Evolutionary conservation across 2,888 invertebrate species (phyloP), one percentile per base, ranked within the genome.

Genomic region (Mellilla xanthometata): DNA sequence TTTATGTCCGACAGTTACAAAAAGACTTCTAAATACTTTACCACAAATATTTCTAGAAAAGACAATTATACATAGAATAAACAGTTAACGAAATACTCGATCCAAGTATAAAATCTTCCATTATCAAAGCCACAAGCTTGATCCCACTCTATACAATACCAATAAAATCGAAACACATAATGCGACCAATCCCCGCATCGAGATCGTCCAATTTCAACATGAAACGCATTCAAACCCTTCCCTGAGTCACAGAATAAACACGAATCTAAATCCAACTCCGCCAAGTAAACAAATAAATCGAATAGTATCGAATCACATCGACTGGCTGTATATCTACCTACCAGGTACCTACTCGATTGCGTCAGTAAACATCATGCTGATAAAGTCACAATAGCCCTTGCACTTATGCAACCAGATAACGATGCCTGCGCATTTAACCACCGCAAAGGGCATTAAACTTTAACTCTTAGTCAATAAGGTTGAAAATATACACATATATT

Each of bases 361-460:
- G 68, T 72, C 68, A 70, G 56, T 63, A 65, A 65, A 65, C 60
- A 62, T 49, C 53, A 68, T 62, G 62, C 74, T 76, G 79, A 81
- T 79, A 81, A 76, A 74, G 71, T 54, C 63, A 79, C 79, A 78
- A 80, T 76, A 66, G 73, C 69, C 75, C 73, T 67, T 63, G 64
- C 73, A 72, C 79, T 85, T 85, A 83, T 81, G 83, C 81, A 86
- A 86, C 72, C 53, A 69, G 79, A 82, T 81, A 82, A 77, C 69
- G 60, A 56, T 49, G 61, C 59, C 65, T 80, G 76, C 79, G 79
- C 77, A 78, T 77, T 71, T 65, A 55, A 28, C 28, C 19, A 43
- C 28, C 23, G 22, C 66, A 56, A 28, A 13, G 62, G 27, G 76
- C 53, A 65, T 54, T 66, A 42, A 47, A 48, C 63, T 58, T 35